Percentiles rank a stretch among this genome's conserved stretches.
phyloP scores from a whole-genome alignment of 2,113 vertebrate genomes.

The Corydoras maculifer region DNA sequence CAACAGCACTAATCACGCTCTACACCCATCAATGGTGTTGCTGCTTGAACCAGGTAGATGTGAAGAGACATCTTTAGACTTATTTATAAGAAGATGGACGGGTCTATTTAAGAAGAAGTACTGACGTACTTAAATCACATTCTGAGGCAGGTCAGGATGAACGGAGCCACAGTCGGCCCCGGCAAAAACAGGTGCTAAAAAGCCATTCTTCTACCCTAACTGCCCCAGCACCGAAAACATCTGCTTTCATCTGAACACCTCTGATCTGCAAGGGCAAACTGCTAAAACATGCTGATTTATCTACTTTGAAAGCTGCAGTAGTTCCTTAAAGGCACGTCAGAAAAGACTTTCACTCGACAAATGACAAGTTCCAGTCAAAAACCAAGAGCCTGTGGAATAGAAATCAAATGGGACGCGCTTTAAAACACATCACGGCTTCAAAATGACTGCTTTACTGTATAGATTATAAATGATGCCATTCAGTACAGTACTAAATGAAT shows the following conservation, averaged over 20 bases:
- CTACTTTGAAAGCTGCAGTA: background rate
- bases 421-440: no score
- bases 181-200: constrained; percentile 19
- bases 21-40: no score
- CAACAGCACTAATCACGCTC: no score
- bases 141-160: constrained; percentile 15
- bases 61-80: no score
- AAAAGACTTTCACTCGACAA: background rate
- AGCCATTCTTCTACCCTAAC: background rate
- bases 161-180: constrained; percentile 39
- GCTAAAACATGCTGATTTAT: constrained; percentile 8
- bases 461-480: no score
- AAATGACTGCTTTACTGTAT: no score
- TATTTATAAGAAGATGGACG: no score
- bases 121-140: no score
- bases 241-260: background rate
- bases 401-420: no score
- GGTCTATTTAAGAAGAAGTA: no score
- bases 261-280: background rate
- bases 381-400: background rate
- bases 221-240: background rate
- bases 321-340: background rate
- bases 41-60: no score
- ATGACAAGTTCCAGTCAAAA: constrained; percentile 5
- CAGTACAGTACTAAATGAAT: no score